phyloP scores from a whole-genome alignment of 2,888 invertebrate species.

The Malthinus flaveolus region DNA sequence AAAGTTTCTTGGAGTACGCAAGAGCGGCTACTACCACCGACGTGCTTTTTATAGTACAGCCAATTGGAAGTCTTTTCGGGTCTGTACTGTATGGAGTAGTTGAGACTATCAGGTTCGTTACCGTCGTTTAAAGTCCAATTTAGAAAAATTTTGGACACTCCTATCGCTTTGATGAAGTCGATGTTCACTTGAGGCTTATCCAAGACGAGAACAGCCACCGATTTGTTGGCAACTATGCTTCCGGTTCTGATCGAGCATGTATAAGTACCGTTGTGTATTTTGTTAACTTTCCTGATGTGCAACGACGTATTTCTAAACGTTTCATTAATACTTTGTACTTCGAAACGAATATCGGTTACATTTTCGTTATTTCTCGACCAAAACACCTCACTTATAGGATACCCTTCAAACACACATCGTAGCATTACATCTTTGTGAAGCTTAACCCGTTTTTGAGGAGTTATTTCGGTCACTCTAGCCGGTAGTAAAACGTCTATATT shows the following conservation, averaged over 20 bases:
- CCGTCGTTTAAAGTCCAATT: constrained; percentile 83
- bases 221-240: constrained; percentile 38
- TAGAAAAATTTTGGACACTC: constrained; percentile 72
- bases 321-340: constrained; percentile 55
- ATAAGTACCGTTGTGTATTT: constrained; percentile 77
- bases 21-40: constrained; percentile 67
- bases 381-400: constrained; percentile 59
- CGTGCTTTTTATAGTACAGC: constrained; percentile 62
- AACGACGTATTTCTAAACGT: constrained; percentile 65
- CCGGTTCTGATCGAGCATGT: constrained; percentile 56
- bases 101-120: constrained; percentile 69
- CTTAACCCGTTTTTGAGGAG: constrained; percentile 56
- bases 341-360: constrained; percentile 45
- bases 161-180: constrained; percentile 75
- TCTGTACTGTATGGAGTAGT: constrained; percentile 60
- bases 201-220: constrained; percentile 58
- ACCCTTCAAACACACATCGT: constrained; percentile 62
- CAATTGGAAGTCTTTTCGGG: constrained; percentile 58
- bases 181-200: constrained; percentile 73
- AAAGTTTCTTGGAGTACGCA: constrained; percentile 68
- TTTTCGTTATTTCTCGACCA: constrained; percentile 64
- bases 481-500: constrained; percentile 55
- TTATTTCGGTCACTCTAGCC: constrained; percentile 56
- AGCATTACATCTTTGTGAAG: constrained; percentile 58
- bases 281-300: constrained; percentile 60